Conservation (phyloP, 2,888 invertebrate species). For the Ennomos fuscantarius region DNA sequence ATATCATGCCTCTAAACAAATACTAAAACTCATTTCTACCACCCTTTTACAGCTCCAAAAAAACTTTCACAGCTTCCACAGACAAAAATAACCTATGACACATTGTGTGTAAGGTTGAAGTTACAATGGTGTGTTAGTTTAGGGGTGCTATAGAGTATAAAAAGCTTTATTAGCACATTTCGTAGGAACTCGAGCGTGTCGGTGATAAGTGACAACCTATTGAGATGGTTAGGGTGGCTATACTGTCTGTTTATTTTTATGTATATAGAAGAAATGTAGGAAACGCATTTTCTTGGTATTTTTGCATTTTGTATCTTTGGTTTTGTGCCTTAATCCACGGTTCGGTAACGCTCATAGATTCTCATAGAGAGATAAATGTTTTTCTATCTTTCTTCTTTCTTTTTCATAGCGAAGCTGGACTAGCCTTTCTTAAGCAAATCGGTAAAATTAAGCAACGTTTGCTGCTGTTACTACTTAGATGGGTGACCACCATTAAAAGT, state of each 20-base stretch:
- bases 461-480: no score
- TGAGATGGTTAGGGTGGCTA: conserved; percentile 58
- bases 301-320: no score
- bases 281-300: no score
- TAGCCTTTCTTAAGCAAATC: no score
- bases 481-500: no score
- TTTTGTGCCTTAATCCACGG: no score
- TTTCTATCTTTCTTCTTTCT: no score
- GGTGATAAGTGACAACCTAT: conserved; percentile 74
- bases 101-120: conserved; percentile 23
- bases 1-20: conserved; percentile 54
- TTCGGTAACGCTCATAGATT: no score
- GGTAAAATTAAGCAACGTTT: no score
- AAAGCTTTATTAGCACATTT: conserved; percentile 80
- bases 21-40: conserved; percentile 52
- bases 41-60: conserved; percentile 39
- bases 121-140: conserved; percentile 30
- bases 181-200: conserved; percentile 70
- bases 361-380: no score
- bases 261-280: no score
- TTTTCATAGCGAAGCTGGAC: no score
- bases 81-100: conserved; percentile 8
- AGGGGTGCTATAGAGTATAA: conserved; percentile 58
- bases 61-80: conserved; percentile 5
- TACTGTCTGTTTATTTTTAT: conserved; percentile 11